These are phyloP conservation scores for Oreotrochilus melanogaster DNA, from an alignment of 2,113 vertebrate species.

Conservation along the genomic window DNA sequence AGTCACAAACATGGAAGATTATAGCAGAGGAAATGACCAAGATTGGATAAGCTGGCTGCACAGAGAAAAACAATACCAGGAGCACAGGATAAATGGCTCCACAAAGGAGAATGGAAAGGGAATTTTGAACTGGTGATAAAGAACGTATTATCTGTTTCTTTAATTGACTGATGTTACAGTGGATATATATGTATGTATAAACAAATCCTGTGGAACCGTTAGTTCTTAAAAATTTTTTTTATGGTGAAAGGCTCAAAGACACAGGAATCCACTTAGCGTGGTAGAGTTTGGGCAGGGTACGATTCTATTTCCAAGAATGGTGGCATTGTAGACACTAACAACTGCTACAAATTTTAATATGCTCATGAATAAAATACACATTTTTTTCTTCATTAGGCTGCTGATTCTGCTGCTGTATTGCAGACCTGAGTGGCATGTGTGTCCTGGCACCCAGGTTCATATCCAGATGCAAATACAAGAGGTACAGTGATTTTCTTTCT, in stretches of 20 bases:
- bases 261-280: not conserved
- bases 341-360: not conserved
- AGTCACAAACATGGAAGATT: conserved; percentile 33
- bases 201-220: not conserved
- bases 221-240: not conserved
- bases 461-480: not conserved
- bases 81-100: not conserved
- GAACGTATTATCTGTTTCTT: not conserved
- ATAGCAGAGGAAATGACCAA: not conserved
- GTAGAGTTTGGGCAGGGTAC: not conserved
- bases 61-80: not conserved
- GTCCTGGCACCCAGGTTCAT: not conserved
- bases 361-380: not conserved
- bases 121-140: conserved; percentile 8
- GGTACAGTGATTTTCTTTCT: not conserved
- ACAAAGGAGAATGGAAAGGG: not conserved
- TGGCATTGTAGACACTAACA: not conserved
- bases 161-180: not conserved
- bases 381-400: not conserved
- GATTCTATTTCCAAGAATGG: not conserved
- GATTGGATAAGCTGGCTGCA: conserved; percentile 37
- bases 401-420: fast-evolving
- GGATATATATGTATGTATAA: not conserved
- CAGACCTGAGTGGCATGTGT: not conserved
- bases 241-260: not conserved